Evolutionary conservation across 1,140 invertebrate species (phyloP).

Genomic region (Colletes latitarsis): DNA sequence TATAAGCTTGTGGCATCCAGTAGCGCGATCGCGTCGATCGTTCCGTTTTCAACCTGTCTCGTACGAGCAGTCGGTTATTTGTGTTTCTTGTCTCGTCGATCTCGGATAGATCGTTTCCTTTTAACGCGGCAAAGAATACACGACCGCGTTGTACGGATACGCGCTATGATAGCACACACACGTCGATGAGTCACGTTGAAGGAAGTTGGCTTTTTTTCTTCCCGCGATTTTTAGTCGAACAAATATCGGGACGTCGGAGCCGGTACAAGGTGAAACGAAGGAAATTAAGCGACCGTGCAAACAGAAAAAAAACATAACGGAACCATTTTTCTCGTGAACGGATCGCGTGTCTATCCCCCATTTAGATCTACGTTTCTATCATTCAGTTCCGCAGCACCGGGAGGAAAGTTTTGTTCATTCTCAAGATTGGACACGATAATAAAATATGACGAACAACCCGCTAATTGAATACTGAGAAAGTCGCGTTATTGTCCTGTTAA

Average conservation of each 20-base stretch:
- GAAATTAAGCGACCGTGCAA: slow-evolving; percentile 34
- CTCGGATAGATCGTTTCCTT: not conserved
- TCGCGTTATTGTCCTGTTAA: slow-evolving; percentile 38
- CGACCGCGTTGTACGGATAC: not conserved
- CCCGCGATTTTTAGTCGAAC: slow-evolving; percentile 45
- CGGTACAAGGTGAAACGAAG: slow-evolving; percentile 74
- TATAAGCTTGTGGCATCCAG: no score
- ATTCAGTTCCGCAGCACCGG: slow-evolving; percentile 18
- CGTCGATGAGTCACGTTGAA: slow-evolving; percentile 72
- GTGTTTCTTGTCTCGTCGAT: not conserved
- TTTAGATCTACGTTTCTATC: slow-evolving; percentile 29
- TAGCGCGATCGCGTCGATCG: not conserved
- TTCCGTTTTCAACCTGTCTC: not conserved
- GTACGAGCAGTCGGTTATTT: not conserved
- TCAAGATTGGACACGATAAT: slow-evolving; percentile 43
- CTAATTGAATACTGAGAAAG: slow-evolving; percentile 57
- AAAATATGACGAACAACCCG: slow-evolving; percentile 46
- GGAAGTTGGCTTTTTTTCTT: slow-evolving; percentile 63
- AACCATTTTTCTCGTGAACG: slow-evolving; percentile 18
- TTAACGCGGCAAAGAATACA: no score
- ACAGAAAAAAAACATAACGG: slow-evolving; percentile 8
- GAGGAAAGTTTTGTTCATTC: slow-evolving; percentile 32
- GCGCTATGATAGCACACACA: slow-evolving; percentile 52
- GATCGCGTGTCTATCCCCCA: slow-evolving; percentile 24
- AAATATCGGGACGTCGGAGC: slow-evolving; percentile 68